Conservation (phyloP, 2,888 invertebrate species). For the Bedellia somnulentella region DNA sequence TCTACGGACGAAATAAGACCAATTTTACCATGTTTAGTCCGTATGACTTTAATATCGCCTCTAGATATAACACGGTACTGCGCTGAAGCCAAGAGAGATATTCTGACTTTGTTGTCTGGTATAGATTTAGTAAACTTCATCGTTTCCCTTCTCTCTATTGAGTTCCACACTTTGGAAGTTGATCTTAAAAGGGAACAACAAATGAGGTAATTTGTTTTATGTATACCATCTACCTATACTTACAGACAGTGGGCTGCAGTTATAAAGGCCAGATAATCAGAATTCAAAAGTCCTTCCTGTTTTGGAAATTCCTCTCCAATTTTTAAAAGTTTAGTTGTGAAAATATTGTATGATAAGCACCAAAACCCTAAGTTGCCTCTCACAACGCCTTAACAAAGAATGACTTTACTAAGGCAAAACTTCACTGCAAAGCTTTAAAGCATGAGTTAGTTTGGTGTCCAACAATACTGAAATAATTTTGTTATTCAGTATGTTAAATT, state of each 20-base stretch:
- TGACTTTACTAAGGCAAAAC: too few species aligned
- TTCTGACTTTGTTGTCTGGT: conserved; percentile 85
- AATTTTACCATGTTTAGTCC: conserved; percentile 87
- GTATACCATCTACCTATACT: not conserved
- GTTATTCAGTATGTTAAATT: too few species aligned
- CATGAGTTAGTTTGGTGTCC: too few species aligned
- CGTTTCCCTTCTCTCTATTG: conserved; percentile 89
- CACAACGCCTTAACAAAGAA: not conserved
- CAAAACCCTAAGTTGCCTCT: too few species aligned
- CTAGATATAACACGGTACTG: conserved; percentile 84
- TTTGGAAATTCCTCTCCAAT: too few species aligned
- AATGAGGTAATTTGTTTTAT: conserved; percentile 74
- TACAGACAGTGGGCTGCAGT: not conserved
- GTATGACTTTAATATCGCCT: conserved; percentile 88
- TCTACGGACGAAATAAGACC: conserved; percentile 82
- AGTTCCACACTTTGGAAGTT: conserved; percentile 89
- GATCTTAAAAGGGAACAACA: conserved; percentile 92
- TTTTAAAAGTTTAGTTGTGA: too few species aligned
- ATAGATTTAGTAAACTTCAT: conserved; percentile 94
- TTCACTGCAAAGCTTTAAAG: too few species aligned
- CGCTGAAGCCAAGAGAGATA: conserved; percentile 81
- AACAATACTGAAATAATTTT: not conserved
- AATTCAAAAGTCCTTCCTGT: too few species aligned
- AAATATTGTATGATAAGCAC: too few species aligned
- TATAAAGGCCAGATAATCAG: too few species aligned